phyloP scores from a whole-genome alignment of 1,140 invertebrate genomes.

The Yoshiicerus persimilis region DNA sequence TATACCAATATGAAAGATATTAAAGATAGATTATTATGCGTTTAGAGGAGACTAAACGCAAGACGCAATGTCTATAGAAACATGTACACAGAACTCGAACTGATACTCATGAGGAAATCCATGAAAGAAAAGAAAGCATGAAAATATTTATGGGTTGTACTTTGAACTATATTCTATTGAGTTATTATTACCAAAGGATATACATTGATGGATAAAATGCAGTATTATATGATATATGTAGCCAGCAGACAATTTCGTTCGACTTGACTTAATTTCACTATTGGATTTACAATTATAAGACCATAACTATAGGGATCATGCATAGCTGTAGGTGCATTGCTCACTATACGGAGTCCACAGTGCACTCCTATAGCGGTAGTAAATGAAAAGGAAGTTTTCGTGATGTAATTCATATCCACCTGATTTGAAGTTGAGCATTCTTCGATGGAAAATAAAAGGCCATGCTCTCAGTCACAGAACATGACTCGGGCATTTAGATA shows the following conservation, averaged over 20 bases:
- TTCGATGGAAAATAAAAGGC: not conserved
- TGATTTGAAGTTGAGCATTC: slow-evolving; percentile 22
- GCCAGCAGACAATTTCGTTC: not conserved
- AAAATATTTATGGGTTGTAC: not conserved
- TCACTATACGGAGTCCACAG: not conserved
- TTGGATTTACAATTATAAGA: not conserved
- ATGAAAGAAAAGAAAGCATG: not conserved
- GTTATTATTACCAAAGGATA: not conserved
- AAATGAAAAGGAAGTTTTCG: slow-evolving; percentile 22
- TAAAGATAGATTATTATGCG: too few species aligned
- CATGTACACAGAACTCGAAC: not conserved
- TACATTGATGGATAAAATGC: not conserved
- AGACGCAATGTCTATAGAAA: not conserved
- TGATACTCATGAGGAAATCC: not conserved
- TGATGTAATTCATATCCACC: slow-evolving; percentile 22
- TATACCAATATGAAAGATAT: too few species aligned
- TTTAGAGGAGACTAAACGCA: not conserved
- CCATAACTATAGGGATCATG: not conserved
- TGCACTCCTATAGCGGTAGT: too few species aligned
- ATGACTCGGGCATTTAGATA: not conserved
- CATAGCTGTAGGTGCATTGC: not conserved
- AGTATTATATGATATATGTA: not conserved
- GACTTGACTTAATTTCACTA: not conserved
- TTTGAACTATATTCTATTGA: slow-evolving; percentile 1
- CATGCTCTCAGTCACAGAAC: not conserved